Conservation (phyloP, 2,888 invertebrate species). For the Cephus spinipes region DNA sequence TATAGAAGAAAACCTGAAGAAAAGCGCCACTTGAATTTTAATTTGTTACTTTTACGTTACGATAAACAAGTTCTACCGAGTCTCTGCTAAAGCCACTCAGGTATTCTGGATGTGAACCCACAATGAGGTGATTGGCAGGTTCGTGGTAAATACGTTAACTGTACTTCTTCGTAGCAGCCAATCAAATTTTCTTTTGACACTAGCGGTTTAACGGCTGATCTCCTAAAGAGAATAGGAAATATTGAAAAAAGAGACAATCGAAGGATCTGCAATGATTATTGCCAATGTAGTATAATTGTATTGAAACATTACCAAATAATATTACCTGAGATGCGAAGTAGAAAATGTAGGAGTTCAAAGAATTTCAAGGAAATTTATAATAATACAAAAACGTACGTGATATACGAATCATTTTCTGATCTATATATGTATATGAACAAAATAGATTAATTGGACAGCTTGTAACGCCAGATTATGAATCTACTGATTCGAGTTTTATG, state of each 20-base stretch:
- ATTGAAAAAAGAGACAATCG: neutral
- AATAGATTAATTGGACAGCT: no score
- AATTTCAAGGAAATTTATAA: no score
- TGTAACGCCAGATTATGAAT: no score
- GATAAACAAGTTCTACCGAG: constrained; percentile 48
- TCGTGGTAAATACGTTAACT: neutral
- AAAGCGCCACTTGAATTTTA: constrained; percentile 48
- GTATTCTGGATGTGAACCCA: neutral
- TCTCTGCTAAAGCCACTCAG: neutral
- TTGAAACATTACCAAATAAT: neutral
- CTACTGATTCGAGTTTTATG: no score
- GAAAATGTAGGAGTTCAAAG: no score
- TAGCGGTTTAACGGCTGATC: neutral
- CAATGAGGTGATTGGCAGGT: neutral
- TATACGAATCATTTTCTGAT: no score
- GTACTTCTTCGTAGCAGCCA: neutral
- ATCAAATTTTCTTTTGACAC: neutral
- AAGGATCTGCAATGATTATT: neutral
- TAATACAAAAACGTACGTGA: no score
- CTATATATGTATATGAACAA: no score
- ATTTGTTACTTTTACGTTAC: constrained; percentile 35
- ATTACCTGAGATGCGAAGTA: no score
- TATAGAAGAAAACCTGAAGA: constrained; percentile 9
- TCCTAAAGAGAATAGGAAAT: constrained; percentile 1
- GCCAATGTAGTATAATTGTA: neutral